phyloP scores from a whole-genome alignment of 1,140 invertebrate genomes.

The Lepidurus arcticus region DNA sequence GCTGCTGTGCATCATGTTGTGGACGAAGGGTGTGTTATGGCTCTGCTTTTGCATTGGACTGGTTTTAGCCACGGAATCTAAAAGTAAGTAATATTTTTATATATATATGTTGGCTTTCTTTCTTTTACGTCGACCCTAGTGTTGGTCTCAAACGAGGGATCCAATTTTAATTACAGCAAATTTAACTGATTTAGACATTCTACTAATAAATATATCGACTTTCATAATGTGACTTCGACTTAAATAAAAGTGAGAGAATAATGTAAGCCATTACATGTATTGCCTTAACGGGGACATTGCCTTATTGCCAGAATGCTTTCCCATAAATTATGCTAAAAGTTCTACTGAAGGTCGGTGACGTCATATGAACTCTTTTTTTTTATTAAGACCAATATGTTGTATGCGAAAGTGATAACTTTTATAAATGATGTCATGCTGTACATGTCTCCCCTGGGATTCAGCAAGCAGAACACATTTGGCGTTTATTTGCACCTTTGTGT shows the following conservation, averaged over 20 bases:
- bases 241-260: not conserved
- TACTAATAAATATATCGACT: too few relatives aligned
- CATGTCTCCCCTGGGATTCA: too few relatives aligned
- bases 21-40: conserved; percentile 8
- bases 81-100: not conserved
- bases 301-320: not conserved
- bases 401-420: too few relatives aligned
- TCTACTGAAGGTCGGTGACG: not conserved
- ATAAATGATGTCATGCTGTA: not conserved
- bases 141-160: too few relatives aligned
- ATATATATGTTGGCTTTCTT: too few relatives aligned
- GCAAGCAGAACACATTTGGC: too few relatives aligned
- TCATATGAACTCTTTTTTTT: not conserved
- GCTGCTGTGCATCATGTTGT: not conserved
- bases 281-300: not conserved
- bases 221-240: too few relatives aligned
- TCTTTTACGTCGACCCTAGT: too few relatives aligned
- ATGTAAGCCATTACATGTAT: not conserved
- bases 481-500: too few relatives aligned
- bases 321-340: not conserved
- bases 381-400: too few relatives aligned
- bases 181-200: too few relatives aligned
- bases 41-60: not conserved
- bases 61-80: not conserved
- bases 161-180: too few relatives aligned